A percentile compares a stretch with the other conserved stretches of the same genome.
Evolutionary conservation across 2,113 vertebrate genomes (phyloP).

Genomic region (Calyptommatus sinebrachiatus): DNA sequence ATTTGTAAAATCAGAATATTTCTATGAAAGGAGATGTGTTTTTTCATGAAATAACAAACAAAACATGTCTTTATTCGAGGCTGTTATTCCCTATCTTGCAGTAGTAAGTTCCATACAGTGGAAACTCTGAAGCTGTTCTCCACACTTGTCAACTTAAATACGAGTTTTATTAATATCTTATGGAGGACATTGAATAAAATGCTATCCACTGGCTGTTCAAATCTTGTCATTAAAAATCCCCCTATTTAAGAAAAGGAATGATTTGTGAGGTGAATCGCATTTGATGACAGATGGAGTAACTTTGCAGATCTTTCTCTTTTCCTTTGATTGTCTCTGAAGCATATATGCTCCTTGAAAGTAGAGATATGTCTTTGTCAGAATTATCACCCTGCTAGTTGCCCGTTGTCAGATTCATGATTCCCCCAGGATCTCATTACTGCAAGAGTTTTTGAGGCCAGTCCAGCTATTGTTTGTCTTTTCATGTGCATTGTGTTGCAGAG

Average conservation of each 20-base stretch:
- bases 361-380: background rate
- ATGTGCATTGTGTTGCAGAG: background rate
- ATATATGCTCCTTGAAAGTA: background rate
- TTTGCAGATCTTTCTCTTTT: background rate
- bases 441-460: background rate
- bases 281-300: conserved; percentile 4
- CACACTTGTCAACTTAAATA: background rate
- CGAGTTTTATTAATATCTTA: background rate
- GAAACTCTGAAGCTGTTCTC: background rate
- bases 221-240: background rate
- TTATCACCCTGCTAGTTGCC: background rate
- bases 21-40: background rate
- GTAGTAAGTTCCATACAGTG: background rate
- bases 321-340: conserved; percentile 4
- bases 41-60: background rate
- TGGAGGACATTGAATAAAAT: background rate
- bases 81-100: background rate
- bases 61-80: too few species aligned
- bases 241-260: conserved; percentile 11
- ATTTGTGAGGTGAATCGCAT: conserved; percentile 8
- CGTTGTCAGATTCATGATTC: background rate
- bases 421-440: background rate
- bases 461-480: background rate
- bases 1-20: background rate
- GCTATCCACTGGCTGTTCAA: background rate